Evolutionary conservation across 2,888 invertebrate genomes (phyloP), one percentile per base, ranked within the genome.

Genomic region (Belgica antarctica): DNA sequence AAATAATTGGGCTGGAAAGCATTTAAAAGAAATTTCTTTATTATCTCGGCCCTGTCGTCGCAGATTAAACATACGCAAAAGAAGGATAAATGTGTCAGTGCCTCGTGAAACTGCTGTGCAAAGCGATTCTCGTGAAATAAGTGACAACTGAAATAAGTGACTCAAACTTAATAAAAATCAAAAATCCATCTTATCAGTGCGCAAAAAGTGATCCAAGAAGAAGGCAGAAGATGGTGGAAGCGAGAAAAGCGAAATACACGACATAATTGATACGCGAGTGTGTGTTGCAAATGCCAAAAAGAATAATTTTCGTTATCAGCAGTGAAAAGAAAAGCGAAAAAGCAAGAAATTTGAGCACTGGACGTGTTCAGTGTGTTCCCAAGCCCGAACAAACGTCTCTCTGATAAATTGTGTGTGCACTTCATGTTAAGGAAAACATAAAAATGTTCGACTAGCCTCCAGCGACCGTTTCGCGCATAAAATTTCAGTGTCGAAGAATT

Each of bases 391-490:
- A 52, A 22, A 4, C 41, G 12, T 41, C 41, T 27, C n/a, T 10
- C 24, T 59, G 12, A 62, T 5, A 36, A 41, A 63, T 63, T 41
- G 63, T 63, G 63, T 36, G 41, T 24, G 24, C 36, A 36, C 10
- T 41, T 63, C n/a, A 63, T 12, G 27, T 61, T 15, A 25, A 41
- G 41, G 25, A 63, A 34, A 17, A 65, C 24, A 24, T 17, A 46
- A 68, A 57, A 19, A 68, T 68, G 19, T 25, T 68, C 19, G 12
- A 68, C 68, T 68, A 68, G 68, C 68, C 68, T 68, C 68, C 52
- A 68, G 68, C 68, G 34, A 52, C 68, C 27, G 47, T 68, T 68
- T 68, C 47, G 27, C 28, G 65, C 68, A 68, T 68, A 68, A 68
- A 68, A 57, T 68, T 31, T 68, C 31, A 57, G 28, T 41, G 36